phyloP scores from a whole-genome alignment of 2,113 vertebrate genomes.

The Camelus dromedarius region DNA sequence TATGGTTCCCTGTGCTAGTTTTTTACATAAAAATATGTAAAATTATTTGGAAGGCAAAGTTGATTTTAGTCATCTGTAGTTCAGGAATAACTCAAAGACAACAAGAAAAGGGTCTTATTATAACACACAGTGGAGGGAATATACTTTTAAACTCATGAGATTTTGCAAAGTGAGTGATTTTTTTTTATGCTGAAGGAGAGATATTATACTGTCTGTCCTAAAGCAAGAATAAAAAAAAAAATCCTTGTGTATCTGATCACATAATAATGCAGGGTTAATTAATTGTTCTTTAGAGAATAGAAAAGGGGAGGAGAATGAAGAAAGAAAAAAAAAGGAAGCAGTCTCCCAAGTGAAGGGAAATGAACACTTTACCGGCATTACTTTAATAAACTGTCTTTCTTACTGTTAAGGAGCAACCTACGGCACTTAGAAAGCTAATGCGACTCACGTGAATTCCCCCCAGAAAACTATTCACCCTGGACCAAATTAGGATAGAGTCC shows the following conservation, averaged over 20 bases:
- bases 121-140: neutral
- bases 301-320: neutral
- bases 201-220: neutral
- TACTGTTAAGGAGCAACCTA: constrained; percentile 5
- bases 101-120: neutral
- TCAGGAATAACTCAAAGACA: neutral
- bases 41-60: neutral
- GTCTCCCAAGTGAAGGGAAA: neutral
- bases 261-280: neutral
- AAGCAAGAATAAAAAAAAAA: neutral
- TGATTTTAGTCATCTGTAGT: neutral
- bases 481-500: neutral
- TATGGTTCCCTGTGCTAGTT: too few species aligned
- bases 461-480: constrained; percentile 14
- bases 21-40: neutral
- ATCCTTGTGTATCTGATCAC: neutral
- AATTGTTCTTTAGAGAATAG: neutral
- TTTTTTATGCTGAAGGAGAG: neutral
- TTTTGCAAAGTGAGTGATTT: neutral
- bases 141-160: neutral
- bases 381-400: neutral
- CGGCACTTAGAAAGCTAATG: neutral
- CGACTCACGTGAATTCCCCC: constrained; percentile 13
- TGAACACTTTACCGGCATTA: neutral
- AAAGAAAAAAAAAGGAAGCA: neutral